These are phyloP conservation scores for Eupithecia exiguata DNA, from an alignment of 2,888 invertebrate species.

Conservation along the genomic window DNA sequence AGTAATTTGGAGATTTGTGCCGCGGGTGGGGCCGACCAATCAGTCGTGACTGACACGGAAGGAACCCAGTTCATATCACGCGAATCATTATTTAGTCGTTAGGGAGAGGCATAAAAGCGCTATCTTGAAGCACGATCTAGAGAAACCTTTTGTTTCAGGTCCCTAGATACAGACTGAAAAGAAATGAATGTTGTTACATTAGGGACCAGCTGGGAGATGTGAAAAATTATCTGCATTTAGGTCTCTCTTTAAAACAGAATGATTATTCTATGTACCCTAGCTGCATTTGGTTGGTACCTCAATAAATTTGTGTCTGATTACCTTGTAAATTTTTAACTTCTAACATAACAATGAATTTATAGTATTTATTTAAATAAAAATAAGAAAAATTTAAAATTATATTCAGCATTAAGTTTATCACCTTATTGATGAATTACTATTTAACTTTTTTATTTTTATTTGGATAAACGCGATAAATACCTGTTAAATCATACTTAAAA, in stretches of 20 bases:
- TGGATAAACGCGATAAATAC: too few species aligned
- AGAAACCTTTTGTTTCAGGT: slow-evolving; percentile 55
- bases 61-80: slow-evolving; percentile 74
- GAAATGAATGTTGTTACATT: slow-evolving; percentile 41
- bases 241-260: slow-evolving; percentile 25
- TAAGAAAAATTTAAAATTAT: too few species aligned
- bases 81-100: slow-evolving; percentile 83
- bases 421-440: too few species aligned
- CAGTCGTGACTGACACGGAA: slow-evolving; percentile 81
- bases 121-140: slow-evolving; percentile 62
- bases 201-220: slow-evolving; percentile 32
- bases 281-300: not conserved
- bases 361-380: too few species aligned
- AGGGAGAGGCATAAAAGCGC: slow-evolving; percentile 72
- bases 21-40: slow-evolving; percentile 68
- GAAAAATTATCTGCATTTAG: slow-evolving; percentile 33
- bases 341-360: not conserved
- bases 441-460: too few species aligned
- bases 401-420: too few species aligned
- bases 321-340: not conserved
- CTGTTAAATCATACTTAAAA: too few species aligned
- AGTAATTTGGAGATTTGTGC: slow-evolving; percentile 78
- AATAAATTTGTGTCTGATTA: not conserved
- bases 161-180: slow-evolving; percentile 39
- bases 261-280: not conserved